phyloP scores from a whole-genome alignment of 2,888 invertebrate genomes.

The Phyto melanocephala region DNA sequence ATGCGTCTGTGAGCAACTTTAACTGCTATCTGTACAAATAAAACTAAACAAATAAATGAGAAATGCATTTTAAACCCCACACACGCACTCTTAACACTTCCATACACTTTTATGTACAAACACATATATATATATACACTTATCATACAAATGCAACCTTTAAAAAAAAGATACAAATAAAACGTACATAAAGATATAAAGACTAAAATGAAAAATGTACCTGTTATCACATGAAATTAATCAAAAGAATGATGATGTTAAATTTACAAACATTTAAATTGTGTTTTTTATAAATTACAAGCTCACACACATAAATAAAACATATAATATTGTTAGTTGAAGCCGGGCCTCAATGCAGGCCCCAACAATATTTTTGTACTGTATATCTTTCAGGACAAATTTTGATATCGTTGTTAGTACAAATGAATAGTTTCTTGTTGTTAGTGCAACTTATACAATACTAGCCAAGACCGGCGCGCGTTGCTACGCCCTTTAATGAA shows the following conservation, averaged over 20 bases:
- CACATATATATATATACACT: no score
- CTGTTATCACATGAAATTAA: conserved; percentile 66
- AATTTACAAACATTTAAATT: conserved; percentile 51
- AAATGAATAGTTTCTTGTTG: no score
- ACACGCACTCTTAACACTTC: no score
- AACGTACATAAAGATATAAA: not conserved
- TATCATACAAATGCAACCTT: not conserved
- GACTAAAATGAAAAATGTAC: conserved; percentile 54
- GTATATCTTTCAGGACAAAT: no score
- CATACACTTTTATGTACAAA: no score
- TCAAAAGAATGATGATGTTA: conserved; percentile 55
- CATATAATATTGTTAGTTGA: no score
- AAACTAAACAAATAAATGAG: not conserved
- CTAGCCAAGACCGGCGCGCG: no score
- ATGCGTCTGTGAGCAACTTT: not conserved
- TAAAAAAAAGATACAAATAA: not conserved
- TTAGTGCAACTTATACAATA: no score
- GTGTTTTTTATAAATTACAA: conserved; percentile 12
- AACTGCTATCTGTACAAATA: not conserved
- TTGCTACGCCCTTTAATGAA: no score
- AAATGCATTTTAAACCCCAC: conserved; percentile 35
- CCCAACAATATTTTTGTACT: no score
- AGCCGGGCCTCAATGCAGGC: no score
- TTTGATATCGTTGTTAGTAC: no score
- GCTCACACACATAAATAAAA: conserved; percentile 21